Conservation (phyloP, 2,888 invertebrate genomes). For the Stenurella melanura region DNA sequence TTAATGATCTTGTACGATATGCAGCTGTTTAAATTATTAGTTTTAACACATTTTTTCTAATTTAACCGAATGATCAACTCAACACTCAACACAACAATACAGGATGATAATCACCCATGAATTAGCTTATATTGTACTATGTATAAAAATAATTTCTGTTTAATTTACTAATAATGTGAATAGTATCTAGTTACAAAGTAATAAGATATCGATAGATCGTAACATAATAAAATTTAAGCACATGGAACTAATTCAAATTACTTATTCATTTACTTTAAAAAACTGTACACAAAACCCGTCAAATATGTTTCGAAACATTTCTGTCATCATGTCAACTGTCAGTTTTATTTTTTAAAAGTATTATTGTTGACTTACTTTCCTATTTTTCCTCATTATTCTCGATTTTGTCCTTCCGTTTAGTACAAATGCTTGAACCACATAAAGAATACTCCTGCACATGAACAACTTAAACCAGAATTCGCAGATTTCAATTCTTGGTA, state of each 20-base stretch:
- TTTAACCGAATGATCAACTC: too few species aligned
- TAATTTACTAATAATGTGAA: background rate
- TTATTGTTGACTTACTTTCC: slow-evolving; percentile 64
- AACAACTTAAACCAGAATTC: slow-evolving; percentile 7
- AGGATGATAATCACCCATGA: too few species aligned
- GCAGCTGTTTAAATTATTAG: too few species aligned
- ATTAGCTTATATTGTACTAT: too few species aligned
- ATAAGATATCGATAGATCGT: background rate
- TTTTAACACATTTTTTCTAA: too few species aligned
- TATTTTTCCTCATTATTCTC: slow-evolving; percentile 60
- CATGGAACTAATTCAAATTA: slow-evolving; percentile 40
- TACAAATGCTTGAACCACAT: slow-evolving; percentile 58
- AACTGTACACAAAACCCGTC: slow-evolving; percentile 48
- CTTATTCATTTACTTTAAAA: slow-evolving; percentile 38
- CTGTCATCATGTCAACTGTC: slow-evolving; percentile 63
- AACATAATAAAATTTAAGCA: slow-evolving; percentile 8
- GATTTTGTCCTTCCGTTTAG: slow-evolving; percentile 72
- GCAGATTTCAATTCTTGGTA: slow-evolving; percentile 46
- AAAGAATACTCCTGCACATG: slow-evolving; percentile 18
- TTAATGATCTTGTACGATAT: too few species aligned
- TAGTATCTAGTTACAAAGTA: background rate
- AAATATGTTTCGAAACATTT: slow-evolving; percentile 61
- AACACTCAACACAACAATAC: too few species aligned
- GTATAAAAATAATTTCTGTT: background rate
- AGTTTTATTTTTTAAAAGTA: slow-evolving; percentile 57